These are phyloP conservation scores for Clarias fuscus DNA, from an alignment of 2,797 vertebrate genomes.

Conservation along the genomic window DNA sequence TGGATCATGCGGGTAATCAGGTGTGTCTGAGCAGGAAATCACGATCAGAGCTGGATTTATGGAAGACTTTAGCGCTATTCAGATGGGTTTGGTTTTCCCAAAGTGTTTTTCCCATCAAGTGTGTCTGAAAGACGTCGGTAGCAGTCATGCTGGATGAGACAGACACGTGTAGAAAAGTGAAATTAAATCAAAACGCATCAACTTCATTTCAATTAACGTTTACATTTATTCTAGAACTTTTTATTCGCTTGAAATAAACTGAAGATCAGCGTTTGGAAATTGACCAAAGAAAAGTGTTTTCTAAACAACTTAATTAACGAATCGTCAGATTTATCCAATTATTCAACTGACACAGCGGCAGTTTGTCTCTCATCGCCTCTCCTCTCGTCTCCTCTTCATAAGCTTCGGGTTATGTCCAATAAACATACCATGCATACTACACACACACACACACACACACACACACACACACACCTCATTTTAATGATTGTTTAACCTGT, in stretches of 20 bases:
- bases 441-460: too few species aligned
- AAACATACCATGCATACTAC: too few species aligned
- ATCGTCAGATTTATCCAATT: too few species aligned
- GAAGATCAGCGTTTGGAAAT: too few species aligned
- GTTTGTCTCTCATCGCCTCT: not conserved
- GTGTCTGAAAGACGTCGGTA: not conserved
- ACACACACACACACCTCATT: too few species aligned
- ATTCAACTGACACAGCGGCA: too few species aligned
- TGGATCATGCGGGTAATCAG: not conserved
- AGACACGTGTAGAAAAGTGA: not conserved
- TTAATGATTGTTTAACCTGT: too few species aligned
- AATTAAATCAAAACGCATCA: not conserved
- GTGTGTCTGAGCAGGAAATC: constrained; percentile 5
- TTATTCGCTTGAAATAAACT: too few species aligned
- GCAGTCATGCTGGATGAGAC: not conserved
- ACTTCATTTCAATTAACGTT: not conserved
- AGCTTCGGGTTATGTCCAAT: too few species aligned
- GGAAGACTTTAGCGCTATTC: not conserved
- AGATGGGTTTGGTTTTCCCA: not conserved
- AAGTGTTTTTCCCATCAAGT: not conserved
- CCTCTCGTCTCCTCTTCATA: too few species aligned
- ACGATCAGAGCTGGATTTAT: not conserved
- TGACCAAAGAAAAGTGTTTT: not conserved
- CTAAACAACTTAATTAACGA: not conserved
- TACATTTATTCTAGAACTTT: too few species aligned